Evolutionary conservation across 2,888 invertebrate species (phyloP), one percentile per base, ranked within the genome.

Genomic region (Cryptus viduatorius): DNA sequence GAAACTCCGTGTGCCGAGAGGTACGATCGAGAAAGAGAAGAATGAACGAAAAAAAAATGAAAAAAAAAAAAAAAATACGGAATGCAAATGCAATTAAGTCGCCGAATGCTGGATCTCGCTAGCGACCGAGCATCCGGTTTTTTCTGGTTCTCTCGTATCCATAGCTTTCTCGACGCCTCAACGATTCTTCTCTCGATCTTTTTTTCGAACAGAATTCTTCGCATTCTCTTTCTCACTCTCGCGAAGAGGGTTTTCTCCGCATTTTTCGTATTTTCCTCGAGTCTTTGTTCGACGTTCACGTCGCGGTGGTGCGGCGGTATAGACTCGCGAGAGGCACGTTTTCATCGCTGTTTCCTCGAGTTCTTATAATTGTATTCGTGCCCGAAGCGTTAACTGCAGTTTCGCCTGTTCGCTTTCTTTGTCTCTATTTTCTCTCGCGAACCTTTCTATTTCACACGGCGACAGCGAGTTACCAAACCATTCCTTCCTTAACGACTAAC

Each of bases 81-180:
- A 89, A 90, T 90, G 89, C 87, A 90, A 88, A 90, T 89, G 88
- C 88, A 89, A 90, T 87, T 86, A 87, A 86, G 86, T 86, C 71
- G 65, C 84, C 37, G 78, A 86, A 79, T 67, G 75, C 59, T 68
- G 64, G 73, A 53, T 71, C 56, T 37, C 53, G n/a, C 16, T 50
- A 24, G 31, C 64, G 72, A 65, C 50, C 64, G 72, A 72, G 71
- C 61, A 72, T 42, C 16, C 65, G 37, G 12, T 48, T n/a, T 14
- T 68, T n/a, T 42, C 56, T 24, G n/a, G 29, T 7, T 59, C 44
- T 24, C 19, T 24, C 44, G 10, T 53, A 53, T 14, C 1, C 14
- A 24, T 14, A 4, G 29, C 77, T 59, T 19, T 50, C 1, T 24
- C 69, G 61, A 56, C 46, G 68, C 59, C 80, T 67, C 72, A 50